A percentile compares a stretch with the other conserved stretches of the same genome.
Conservation (phyloP, 2,888 invertebrate genomes). For the Lasius platythorax region DNA sequence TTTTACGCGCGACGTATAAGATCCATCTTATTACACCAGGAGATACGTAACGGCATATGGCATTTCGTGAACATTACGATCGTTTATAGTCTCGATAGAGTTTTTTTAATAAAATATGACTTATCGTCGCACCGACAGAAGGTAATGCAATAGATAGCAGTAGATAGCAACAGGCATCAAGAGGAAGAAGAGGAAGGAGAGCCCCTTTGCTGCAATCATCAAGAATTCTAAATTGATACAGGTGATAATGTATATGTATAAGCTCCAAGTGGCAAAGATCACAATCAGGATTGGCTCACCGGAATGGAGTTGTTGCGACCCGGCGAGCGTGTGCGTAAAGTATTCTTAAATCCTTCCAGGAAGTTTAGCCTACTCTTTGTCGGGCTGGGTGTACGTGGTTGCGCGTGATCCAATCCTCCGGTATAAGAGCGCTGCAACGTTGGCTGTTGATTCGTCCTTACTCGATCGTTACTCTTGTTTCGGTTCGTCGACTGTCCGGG, state of each 20-base stretch:
- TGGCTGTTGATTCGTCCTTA: conserved; percentile 61
- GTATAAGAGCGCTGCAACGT: conserved; percentile 79
- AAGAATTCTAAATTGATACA: conserved; percentile 76
- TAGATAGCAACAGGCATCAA: conserved; percentile 83
- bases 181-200: conserved; percentile 82
- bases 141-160: conserved; percentile 81
- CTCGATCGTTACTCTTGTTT: conserved; percentile 45
- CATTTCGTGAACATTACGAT: background rate
- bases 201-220: conserved; percentile 82
- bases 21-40: conserved; percentile 5
- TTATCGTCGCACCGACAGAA: conserved; percentile 82
- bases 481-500: conserved; percentile 72
- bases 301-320: conserved; percentile 83
- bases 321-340: conserved; percentile 86
- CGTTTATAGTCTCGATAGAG: background rate
- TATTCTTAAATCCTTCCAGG: conserved; percentile 89
- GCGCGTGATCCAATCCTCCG: conserved; percentile 71
- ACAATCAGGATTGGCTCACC: conserved; percentile 78
- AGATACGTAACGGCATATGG: conserved; percentile 17
- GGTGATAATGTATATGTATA: conserved; percentile 44
- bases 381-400: conserved; percentile 84
- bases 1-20: conserved; percentile 12
- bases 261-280: conserved; percentile 2
- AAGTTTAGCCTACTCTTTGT: conserved; percentile 87
- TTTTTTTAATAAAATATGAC: conserved; percentile 78